Evolutionary conservation across 1,140 invertebrate genomes (phyloP).

Genomic region (Trichonephila clavata): DNA sequence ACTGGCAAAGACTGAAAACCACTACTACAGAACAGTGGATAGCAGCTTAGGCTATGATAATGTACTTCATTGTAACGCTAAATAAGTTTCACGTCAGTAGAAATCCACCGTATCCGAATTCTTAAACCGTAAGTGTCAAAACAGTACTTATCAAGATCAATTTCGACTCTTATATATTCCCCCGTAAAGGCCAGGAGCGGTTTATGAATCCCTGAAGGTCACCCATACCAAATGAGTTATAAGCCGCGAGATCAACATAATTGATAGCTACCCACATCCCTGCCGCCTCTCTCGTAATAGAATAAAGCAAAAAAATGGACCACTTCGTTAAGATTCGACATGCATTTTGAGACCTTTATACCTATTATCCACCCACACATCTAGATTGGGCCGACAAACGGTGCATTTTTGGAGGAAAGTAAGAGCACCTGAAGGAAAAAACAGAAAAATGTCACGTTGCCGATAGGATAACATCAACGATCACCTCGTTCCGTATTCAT

Average conservation of each 20-base stretch:
- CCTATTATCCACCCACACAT: constrained; percentile 4
- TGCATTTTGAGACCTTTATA: constrained; percentile 11
- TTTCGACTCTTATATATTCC: background rate
- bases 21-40: too few species aligned
- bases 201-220: background rate
- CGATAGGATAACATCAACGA: background rate
- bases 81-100: too few species aligned
- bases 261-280: constrained; percentile 13
- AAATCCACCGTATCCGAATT: too few species aligned
- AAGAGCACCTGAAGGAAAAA: constrained; percentile 1
- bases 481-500: background rate
- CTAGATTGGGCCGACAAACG: background rate
- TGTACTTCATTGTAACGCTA: too few species aligned
- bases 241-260: background rate
- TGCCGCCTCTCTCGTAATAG: background rate
- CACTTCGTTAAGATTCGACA: constrained; percentile 10
- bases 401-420: background rate
- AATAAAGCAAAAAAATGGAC: constrained; percentile 19
- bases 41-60: too few species aligned
- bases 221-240: background rate
- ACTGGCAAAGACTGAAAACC: too few species aligned
- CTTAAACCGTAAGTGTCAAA: too few species aligned
- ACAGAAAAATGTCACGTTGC: background rate
- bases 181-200: background rate
- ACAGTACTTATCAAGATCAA: background rate